Conservation (phyloP, 2,888 invertebrate species). For the Thelaira solivaga region DNA sequence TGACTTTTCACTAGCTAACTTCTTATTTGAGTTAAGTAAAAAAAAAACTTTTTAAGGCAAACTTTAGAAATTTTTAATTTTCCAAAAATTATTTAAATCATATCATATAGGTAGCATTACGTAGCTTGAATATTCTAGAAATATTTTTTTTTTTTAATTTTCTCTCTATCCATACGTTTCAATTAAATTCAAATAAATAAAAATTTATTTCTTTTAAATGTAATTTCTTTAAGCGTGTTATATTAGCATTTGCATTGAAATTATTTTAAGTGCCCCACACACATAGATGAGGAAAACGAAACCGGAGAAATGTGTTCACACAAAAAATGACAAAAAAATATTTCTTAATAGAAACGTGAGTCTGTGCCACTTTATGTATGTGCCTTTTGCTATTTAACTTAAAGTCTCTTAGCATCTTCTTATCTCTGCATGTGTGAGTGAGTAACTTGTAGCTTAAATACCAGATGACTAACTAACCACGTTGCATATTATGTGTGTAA, state of each 20-base stretch:
- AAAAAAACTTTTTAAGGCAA: no score
- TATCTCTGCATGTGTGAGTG: neutral
- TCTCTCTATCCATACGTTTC: no score
- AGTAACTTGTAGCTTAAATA: slow-evolving; percentile 21
- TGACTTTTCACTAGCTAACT: no score
- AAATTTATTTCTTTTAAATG: no score
- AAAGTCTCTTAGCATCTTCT: neutral
- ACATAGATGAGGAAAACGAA: neutral
- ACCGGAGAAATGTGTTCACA: neutral
- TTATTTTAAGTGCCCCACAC: slow-evolving; percentile 2
- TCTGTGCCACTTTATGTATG: slow-evolving; percentile 21
- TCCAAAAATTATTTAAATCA: no score
- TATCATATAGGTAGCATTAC: no score
- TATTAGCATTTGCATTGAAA: slow-evolving; percentile 55
- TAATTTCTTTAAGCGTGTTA: slow-evolving; percentile 46
- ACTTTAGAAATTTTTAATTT: no score
- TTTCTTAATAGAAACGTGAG: slow-evolving; percentile 23
- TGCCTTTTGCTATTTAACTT: slow-evolving; percentile 12
- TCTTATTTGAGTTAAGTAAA: no score
- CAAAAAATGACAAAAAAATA: neutral
- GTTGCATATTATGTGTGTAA: slow-evolving; percentile 40
- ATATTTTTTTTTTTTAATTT: no score
- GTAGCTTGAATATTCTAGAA: no score
- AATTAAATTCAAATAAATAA: no score
- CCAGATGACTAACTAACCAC: slow-evolving; percentile 39